These are phyloP conservation scores for Spisula subtruncata DNA, from an alignment of 2,888 invertebrate species.

Conservation along the genomic window DNA sequence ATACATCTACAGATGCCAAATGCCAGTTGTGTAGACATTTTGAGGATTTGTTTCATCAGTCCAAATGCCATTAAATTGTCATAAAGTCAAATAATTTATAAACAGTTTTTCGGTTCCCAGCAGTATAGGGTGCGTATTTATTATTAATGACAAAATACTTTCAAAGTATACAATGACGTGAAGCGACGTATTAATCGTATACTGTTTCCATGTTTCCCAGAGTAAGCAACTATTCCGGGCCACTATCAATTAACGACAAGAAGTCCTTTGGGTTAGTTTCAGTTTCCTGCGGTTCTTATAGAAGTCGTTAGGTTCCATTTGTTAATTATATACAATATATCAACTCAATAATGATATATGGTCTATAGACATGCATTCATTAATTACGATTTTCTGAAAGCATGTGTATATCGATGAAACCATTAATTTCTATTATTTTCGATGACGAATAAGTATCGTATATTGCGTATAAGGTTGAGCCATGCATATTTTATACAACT, in stretches of 20 bases:
- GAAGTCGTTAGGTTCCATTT: constrained; percentile 41
- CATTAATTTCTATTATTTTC: not conserved
- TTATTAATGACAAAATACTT: constrained; percentile 51
- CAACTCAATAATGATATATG: constrained; percentile 35
- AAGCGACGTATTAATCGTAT: constrained; percentile 39
- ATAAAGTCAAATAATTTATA: constrained; percentile 22
- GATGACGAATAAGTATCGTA: not conserved
- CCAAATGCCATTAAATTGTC: not conserved
- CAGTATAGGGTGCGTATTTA: constrained; percentile 9
- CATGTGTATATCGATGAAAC: not conserved
- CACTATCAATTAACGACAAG: constrained; percentile 37
- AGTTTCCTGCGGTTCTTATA: constrained; percentile 35
- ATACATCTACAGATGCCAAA: too few relatives aligned
- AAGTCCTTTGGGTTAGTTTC: constrained; percentile 47
- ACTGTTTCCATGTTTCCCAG: not conserved
- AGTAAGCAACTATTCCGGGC: not conserved
- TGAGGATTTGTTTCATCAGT: not conserved
- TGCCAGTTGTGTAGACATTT: too few relatives aligned
- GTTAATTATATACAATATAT: constrained; percentile 48
- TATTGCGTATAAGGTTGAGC: not conserved
- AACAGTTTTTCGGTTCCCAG: not conserved
- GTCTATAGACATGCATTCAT: constrained; percentile 29
- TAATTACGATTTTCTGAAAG: constrained; percentile 20
- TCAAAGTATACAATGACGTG: constrained; percentile 52
- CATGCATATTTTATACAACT: constrained; percentile 8